phyloP scores from a whole-genome alignment of 2,113 vertebrate genomes.

The Thinocorus orbignyianus region DNA sequence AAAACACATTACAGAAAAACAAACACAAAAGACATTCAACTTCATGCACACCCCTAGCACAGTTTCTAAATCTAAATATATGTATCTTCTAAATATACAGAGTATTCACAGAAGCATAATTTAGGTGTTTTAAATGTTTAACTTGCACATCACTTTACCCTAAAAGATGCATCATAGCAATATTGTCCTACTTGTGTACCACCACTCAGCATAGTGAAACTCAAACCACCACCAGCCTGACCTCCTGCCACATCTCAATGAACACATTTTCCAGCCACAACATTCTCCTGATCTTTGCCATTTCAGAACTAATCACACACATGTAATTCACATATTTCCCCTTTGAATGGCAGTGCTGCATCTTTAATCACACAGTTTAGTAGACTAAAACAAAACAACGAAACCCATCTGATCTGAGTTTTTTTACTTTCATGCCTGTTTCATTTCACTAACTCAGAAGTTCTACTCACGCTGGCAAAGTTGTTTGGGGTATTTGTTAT shows the following conservation, averaged over 20 bases:
- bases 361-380: neutral
- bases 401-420: neutral
- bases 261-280: neutral
- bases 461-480: neutral
- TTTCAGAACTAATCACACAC: neutral
- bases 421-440: neutral
- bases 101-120: neutral
- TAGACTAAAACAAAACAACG: neutral
- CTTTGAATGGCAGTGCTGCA: neutral
- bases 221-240: neutral
- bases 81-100: neutral
- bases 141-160: neutral
- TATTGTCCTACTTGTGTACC: neutral
- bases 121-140: neutral
- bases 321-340: neutral
- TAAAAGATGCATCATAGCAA: neutral
- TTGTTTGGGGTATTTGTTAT: neutral
- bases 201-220: neutral
- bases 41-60: accelerated
- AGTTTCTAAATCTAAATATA: neutral
- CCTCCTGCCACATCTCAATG: neutral
- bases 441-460: neutral
- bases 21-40: neutral
- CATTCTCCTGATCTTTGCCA: neutral
- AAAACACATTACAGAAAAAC: neutral